Evolutionary conservation across 2,888 invertebrate genomes (phyloP), one percentile per base, ranked within the genome.

Genomic region (Diarsia mendica): DNA sequence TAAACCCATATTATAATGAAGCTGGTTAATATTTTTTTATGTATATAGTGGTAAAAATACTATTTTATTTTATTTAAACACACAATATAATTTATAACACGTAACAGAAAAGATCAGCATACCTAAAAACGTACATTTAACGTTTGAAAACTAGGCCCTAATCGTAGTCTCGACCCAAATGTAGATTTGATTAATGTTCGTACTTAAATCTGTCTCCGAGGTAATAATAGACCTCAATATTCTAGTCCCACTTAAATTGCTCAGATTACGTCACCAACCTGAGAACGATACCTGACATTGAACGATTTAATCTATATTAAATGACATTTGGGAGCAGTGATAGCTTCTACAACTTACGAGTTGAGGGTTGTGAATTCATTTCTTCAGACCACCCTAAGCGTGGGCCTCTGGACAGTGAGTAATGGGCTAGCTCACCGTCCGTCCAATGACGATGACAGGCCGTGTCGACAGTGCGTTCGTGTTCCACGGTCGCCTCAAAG

Each of bases 171-270:
- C 28, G 46, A 51, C 65, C 67, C 53, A 72, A 81, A 81, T 66
- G 67, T 69, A 63, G 20, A 51, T 77, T 51, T 80, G 82, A 80
- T 80, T 82, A 58, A 80, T 82, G 80, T 65, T 28, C 49, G 28
- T 64, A 81, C 72, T 72, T 82, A 65, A 72, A 72, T 68, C 53
- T 67, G 61, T 80, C 49, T 61, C 33, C 39, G 72, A 77, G 60
- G 77, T 72, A 72, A 71, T 51, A 65, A 71, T 51, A 60, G 33
- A 53, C 49, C 46, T 20, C 33, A 77, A 70, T 82, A 77, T 66
- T 65, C 77, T 60, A 49, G 67, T 70, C 70, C 67, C 67, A 82
- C 53, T 70, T 23, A 73, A 74, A 82, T 74, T 46, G 53, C n/a
- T 74, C 23, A 20, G 78, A 60, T 82, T 49, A 28, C 63, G 23